Conservation (phyloP, 2,113 vertebrate species). For the Carassius carassius region DNA sequence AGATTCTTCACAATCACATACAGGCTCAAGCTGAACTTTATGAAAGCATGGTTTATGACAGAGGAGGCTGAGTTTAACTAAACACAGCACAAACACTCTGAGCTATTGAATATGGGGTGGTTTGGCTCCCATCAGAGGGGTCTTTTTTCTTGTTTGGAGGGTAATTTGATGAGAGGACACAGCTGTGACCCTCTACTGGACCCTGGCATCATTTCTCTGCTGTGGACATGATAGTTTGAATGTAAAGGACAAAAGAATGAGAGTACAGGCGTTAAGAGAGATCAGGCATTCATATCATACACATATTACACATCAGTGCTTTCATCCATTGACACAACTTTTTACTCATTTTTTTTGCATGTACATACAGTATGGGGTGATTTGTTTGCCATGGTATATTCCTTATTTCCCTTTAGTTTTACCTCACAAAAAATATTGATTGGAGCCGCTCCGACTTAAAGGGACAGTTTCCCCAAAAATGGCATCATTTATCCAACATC, state of each 20-base stretch:
- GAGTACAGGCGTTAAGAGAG: neutral
- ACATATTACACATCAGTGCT: neutral
- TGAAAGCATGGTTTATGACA: neutral
- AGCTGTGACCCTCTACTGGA: conserved; percentile 24
- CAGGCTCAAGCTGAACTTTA: neutral
- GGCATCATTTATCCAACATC: too few relatives aligned
- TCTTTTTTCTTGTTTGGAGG: neutral
- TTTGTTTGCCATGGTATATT: too few relatives aligned
- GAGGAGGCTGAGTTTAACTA: neutral
- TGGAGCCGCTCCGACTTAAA: too few relatives aligned
- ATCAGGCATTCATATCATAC: neutral
- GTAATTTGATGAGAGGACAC: conserved; percentile 15
- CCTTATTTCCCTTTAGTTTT: neutral
- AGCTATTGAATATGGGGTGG: neutral
- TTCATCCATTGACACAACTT: neutral
- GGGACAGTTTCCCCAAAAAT: too few relatives aligned
- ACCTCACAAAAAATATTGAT: neutral
- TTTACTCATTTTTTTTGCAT: too few relatives aligned
- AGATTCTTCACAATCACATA: neutral
- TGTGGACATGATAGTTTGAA: neutral
- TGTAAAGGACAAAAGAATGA: neutral
- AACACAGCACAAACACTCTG: neutral
- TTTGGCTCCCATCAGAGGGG: too few relatives aligned
- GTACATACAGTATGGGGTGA: neutral
- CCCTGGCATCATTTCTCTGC: neutral